Evolutionary conservation across 1,140 invertebrate genomes (phyloP).

Genomic region (Plodia interpunctella): DNA sequence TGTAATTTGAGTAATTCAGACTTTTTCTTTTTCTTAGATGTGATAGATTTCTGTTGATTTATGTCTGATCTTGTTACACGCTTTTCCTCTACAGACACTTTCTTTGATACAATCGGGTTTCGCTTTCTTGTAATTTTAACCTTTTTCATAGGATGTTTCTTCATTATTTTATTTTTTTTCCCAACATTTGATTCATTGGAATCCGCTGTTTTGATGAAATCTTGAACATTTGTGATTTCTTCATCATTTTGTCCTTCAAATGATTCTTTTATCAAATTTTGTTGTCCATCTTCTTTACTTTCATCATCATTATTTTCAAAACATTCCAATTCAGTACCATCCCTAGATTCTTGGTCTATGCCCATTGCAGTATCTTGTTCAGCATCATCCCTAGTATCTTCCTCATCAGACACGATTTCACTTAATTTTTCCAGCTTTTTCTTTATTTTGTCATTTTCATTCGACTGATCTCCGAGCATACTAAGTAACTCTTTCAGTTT

Average conservation of each 20-base stretch:
- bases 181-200: neutral
- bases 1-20: constrained; percentile 80
- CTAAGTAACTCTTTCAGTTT: constrained; percentile 61
- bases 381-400: constrained; percentile 16
- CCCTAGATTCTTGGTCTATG: neutral
- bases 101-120: neutral
- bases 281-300: constrained; percentile 6
- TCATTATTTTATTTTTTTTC: constrained; percentile 19
- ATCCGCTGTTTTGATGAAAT: neutral
- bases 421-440: constrained; percentile 60
- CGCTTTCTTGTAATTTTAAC: constrained; percentile 18
- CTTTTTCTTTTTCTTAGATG: constrained; percentile 38
- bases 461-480: constrained; percentile 41
- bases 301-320: constrained; percentile 1
- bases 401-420: constrained; percentile 59
- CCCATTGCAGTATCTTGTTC: constrained; percentile 17
- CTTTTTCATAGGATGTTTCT: constrained; percentile 24
- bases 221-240: neutral
- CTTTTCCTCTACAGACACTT: constrained; percentile 20
- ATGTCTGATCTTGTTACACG: constrained; percentile 34
- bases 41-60: constrained; percentile 22
- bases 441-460: constrained; percentile 61
- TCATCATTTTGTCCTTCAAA: neutral
- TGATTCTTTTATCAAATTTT: neutral
- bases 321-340: constrained; percentile 8